Base-by-base conservation (phyloP, 2,888 invertebrate species). In the Sphinx pinastri region DNA sequence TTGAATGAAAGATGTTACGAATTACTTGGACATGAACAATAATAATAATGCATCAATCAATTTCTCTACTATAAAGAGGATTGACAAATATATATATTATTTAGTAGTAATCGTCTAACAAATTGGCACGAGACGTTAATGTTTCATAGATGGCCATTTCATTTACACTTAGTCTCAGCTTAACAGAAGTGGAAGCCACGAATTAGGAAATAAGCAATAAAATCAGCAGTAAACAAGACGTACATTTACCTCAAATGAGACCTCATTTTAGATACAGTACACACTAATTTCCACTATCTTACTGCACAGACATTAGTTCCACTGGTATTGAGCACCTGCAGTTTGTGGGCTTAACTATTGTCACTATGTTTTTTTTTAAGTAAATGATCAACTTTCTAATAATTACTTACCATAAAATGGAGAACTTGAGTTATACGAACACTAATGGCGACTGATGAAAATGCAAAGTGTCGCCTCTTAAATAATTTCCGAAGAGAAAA, bases 201-300 rank as follows among this genome's bases (percentile, higher is more conserved):
- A n/a, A 59, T 76, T 76, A 71, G 55, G 74, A 75, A 75, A 76
- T 71, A 71, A 52, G 58, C 59, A 72, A 70, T 74, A 74, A 73
- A 71, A 60, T 69, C 25, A 73, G 70, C 70, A 67, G 70, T 72
- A 72, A 74, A 63, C 67, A n/a, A 60, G 13, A 68, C 68, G 67
- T 58, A 54, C 71, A 70, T 70, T 51, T 59, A 49, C 54, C 71
- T 52, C 68, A 70, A 72, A 72, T 68, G 63, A 51, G 58, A 74
- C 45, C 19, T 54, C 47, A 63, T 63, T 63, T 49, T 63, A 12
- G 57, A 57, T 25, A 11, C 19, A n/a, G 58, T 58, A 68, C 58
- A 38, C 19, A 47, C 49, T 14, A 57, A 10, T 57, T 31, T 57
- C 25, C 25, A 25, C 12, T 57, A 6, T 57, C 25, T 67, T 58